Base-by-base conservation (phyloP, 2,888 invertebrate genomes). In the Tromatobia lineatoria region DNA sequence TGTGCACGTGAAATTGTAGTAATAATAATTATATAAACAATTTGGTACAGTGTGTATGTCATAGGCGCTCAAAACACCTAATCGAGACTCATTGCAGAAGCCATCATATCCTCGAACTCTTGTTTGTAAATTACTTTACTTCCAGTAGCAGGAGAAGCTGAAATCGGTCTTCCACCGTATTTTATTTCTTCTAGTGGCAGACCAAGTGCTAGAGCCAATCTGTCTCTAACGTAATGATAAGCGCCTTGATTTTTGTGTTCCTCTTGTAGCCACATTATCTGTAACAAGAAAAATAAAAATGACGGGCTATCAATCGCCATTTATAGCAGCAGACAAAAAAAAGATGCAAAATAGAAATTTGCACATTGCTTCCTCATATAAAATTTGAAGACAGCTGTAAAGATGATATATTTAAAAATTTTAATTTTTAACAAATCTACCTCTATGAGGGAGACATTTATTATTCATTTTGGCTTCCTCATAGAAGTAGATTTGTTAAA, bases 191-290 rank as follows among this genome's bases (percentile, higher is more conserved):
- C 91, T 15, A 92, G 15, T 54, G 86, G 86, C 1, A 89, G 71
- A 0, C 85, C 86, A 23, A 92, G 75, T 1, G 91, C 89, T 47
- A 89, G 77, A 0, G 90, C 90, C 42, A 92, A 84, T 23, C 92
- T 89, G 11, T 92, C 92, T 67, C 90, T 87, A 10, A 96, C 96
- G 91, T 96, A 98, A 0, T 94, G 92, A 96, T 97, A 98, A 54
- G 96, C 95, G 0, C 98, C 98, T 92, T 96, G 96, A 94, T 98
- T 98, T 94, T 97, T 98, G 93, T 98, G 98, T 93, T 98, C 98
- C 94, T 98, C 98, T 93, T 98, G 98, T 54, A 96, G 95, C 96
- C 97, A 98, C 87, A 95, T 94, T 47, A 92, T 82, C 91, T 91
- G 66, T 3, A 42, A 61, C 42, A 42, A 50, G n/a, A n/a, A n/a